A percentile compares a stretch with the other conserved stretches of the same genome.
phyloP scores from a whole-genome alignment of 2,888 invertebrate species.

The Andrena fulva region DNA sequence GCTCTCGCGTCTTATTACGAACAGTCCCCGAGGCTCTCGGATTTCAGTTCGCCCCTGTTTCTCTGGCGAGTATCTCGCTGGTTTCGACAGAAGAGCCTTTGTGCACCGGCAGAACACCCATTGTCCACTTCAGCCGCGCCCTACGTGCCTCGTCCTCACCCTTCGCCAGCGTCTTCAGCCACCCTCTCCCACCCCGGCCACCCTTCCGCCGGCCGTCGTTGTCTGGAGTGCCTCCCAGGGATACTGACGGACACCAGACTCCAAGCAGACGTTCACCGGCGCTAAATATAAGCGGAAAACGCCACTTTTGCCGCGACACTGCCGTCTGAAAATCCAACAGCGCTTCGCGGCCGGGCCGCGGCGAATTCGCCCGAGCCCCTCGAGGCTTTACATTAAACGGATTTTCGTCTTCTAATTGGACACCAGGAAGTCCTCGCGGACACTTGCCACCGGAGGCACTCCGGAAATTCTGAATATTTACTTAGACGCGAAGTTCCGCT shows the following conservation, averaged over 20 bases:
- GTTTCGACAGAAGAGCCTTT: slow-evolving; percentile 64
- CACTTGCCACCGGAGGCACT: neutral
- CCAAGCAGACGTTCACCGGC: slow-evolving; percentile 29
- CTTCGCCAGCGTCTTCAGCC: slow-evolving; percentile 18
- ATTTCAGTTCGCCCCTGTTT: slow-evolving; percentile 47
- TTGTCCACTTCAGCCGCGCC: slow-evolving; percentile 64
- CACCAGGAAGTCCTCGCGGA: slow-evolving; percentile 41
- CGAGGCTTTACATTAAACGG: slow-evolving; percentile 43
- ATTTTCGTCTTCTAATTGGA: slow-evolving; percentile 57
- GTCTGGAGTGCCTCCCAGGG: slow-evolving; percentile 54
- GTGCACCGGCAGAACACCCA: slow-evolving; percentile 57
- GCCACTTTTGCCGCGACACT: slow-evolving; percentile 21
- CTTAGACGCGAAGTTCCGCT: neutral
- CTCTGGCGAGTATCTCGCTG: slow-evolving; percentile 45
- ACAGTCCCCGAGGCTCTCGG: slow-evolving; percentile 39
- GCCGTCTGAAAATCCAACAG: slow-evolving; percentile 21
- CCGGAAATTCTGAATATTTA: neutral
- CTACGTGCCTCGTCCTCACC: slow-evolving; percentile 45
- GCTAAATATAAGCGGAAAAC: slow-evolving; percentile 47
- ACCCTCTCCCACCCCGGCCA: neutral
- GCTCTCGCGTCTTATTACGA: slow-evolving; percentile 48
- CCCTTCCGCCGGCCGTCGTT: slow-evolving; percentile 14
- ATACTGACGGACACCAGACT: slow-evolving; percentile 42
- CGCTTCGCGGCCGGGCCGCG: neutral
- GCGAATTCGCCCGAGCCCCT: neutral